Evolutionary conservation across 2,797 vertebrate species (phyloP).

Genomic region (Peromyscus attwateri): DNA sequence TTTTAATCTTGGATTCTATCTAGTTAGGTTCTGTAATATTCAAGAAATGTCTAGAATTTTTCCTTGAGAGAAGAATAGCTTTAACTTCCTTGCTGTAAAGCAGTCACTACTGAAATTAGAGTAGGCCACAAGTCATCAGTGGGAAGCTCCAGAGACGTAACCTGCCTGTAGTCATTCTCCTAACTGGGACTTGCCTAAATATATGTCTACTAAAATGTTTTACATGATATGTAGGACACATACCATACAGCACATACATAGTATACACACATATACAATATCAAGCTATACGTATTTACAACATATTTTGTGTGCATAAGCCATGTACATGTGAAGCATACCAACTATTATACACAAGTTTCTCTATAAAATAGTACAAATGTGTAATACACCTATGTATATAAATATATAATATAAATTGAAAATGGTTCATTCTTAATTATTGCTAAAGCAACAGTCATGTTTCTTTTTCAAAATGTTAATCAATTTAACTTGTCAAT

Average conservation of each 20-base stretch:
- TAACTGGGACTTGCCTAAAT: constrained; percentile 20
- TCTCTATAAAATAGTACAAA: neutral
- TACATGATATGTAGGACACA: neutral
- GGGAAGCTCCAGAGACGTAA: neutral
- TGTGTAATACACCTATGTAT: constrained; percentile 23
- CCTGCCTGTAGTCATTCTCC: neutral
- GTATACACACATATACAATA: neutral
- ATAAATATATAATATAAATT: neutral
- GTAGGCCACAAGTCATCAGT: constrained; percentile 18
- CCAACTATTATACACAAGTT: neutral
- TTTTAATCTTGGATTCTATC: neutral
- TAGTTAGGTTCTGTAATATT: constrained; percentile 40
- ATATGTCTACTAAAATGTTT: neutral
- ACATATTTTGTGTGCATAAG: neutral
- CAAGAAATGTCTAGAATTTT: constrained; percentile 57
- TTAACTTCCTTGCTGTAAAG: constrained; percentile 38
- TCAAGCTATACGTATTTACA: neutral
- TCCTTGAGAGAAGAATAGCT: constrained; percentile 48
- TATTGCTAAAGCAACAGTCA: constrained; percentile 54
- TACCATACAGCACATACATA: neutral
- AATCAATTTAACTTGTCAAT: neutral
- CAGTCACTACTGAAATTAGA: constrained; percentile 56
- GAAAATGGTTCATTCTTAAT: constrained; percentile 41
- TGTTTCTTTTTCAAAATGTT: constrained; percentile 65
- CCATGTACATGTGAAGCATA: neutral